These are phyloP conservation scores for Osmoderma eremita DNA, from an alignment of 2,888 invertebrate genomes.

Conservation along the genomic window DNA sequence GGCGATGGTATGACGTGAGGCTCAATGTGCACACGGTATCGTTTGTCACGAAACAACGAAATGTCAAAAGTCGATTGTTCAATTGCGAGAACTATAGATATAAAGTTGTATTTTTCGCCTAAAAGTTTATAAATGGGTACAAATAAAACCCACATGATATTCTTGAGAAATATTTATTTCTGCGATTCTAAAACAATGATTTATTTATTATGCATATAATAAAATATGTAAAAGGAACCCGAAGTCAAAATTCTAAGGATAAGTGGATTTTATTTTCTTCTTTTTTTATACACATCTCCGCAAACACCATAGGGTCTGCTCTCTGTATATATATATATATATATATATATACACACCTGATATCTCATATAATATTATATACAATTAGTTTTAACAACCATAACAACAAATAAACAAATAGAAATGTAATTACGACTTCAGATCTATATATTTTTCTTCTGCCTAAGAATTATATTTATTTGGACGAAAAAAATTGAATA, in stretches of 20 bases:
- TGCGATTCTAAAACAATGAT: slow-evolving; percentile 62
- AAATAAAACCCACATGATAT: slow-evolving; percentile 24
- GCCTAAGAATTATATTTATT: slow-evolving; percentile 14
- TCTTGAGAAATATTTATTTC: slow-evolving; percentile 54
- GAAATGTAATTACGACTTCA: slow-evolving; percentile 53
- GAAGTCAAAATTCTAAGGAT: slow-evolving; percentile 59
- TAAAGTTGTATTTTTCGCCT: neutral
- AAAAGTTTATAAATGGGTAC: too few relatives aligned
- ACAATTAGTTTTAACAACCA: slow-evolving; percentile 59
- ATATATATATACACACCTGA: too few relatives aligned
- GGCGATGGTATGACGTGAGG: too few relatives aligned
- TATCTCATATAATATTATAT: slow-evolving; percentile 58
- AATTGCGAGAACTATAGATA: too few relatives aligned
- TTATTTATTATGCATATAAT: slow-evolving; percentile 58
- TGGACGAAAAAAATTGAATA: neutral
- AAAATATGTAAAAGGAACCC: slow-evolving; percentile 62
- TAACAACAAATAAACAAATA: slow-evolving; percentile 55
- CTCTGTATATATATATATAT: slow-evolving; percentile 59
- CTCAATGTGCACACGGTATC: too few relatives aligned
- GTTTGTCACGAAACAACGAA: too few relatives aligned
- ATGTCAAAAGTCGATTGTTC: too few relatives aligned
- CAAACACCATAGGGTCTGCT: slow-evolving; percentile 64
- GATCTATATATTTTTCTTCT: slow-evolving; percentile 47
- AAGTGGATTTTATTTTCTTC: slow-evolving; percentile 44
- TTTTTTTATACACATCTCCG: slow-evolving; percentile 55